Evolutionary conservation across 2,113 vertebrate genomes (phyloP), one percentile per base, ranked within the genome.

Genomic region (Sterna hirundo): DNA sequence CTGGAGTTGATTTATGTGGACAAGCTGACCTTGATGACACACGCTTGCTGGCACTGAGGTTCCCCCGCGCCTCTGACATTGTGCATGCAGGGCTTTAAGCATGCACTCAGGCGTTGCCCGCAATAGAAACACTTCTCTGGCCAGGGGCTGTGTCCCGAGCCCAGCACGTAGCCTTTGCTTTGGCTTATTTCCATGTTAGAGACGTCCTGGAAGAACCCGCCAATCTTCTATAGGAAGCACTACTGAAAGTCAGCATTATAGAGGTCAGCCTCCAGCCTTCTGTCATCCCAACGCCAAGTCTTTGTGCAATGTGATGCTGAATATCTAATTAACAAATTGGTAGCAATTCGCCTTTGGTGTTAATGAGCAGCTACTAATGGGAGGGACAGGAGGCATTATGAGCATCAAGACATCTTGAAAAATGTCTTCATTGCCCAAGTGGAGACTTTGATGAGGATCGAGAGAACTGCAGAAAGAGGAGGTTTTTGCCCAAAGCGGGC

Each of bases 401-500:
- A 14, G 21, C 12, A 20, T 58, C 66, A 74, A 70, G 21, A 70
- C 46, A 22, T 22, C 19, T 54, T 46, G 58, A 47, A 32, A 70
- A 88, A 23, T 32, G 26, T 9, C 26, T n/a, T 91, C n/a, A 64
- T 52, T 68, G 79, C 36, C 32, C 7, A 44, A 71, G 30, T 4
- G 21, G 32, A 32, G 46, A 3, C 13, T 36, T 34, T 2, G 13
- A 36, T 42, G 51, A 69, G 51, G 69, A 55, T 13, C 0, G 0
- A 62, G 82, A 47, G 58, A 21, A 2, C 49, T 36, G 46, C 27
- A 34, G 34, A 20, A 14, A n/a, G 14, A 54, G 7, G 42, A 54
- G 11, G 17, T 34, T 36, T 78, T 72, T 79, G 22, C 22, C 55
- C 80, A 60, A 62, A 30, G 26, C 0, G 4, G 36, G 26, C 44